Percentiles rank a stretch among this genome's conserved stretches.
Conservation (phyloP, 2,888 invertebrate species). For the Spilarctia lutea region DNA sequence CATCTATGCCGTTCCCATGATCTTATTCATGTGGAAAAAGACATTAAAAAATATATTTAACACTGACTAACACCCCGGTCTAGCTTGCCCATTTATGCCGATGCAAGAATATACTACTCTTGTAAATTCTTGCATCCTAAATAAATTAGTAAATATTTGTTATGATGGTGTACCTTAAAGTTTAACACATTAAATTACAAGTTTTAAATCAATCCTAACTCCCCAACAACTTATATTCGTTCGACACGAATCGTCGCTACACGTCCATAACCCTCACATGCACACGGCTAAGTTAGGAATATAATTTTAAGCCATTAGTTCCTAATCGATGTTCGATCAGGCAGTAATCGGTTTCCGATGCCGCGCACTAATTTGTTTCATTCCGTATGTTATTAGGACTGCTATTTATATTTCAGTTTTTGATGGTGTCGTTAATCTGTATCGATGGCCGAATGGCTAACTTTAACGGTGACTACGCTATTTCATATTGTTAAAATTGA, state of each 20-base stretch:
- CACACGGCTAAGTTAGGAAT: constrained; percentile 41
- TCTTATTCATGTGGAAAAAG: too few species aligned
- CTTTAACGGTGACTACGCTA: background rate
- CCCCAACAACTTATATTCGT: background rate
- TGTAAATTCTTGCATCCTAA: background rate
- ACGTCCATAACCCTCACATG: constrained; percentile 20
- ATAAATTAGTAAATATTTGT: background rate
- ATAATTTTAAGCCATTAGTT: constrained; percentile 59
- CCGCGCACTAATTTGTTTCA: constrained; percentile 59
- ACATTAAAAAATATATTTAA: too few species aligned
- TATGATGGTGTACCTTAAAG: background rate
- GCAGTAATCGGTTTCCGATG: constrained; percentile 64
- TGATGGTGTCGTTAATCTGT: constrained; percentile 27
- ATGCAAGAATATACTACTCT: too few species aligned
- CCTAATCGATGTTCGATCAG: constrained; percentile 53
- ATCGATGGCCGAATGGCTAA: background rate
- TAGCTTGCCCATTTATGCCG: too few species aligned
- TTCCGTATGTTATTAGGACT: constrained; percentile 42
- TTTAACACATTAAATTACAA: background rate
- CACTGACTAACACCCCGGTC: too few species aligned
- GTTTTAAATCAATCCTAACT: constrained; percentile 8
- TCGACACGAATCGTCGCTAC: constrained; percentile 4
- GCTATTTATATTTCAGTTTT: constrained; percentile 36
- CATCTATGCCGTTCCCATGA: background rate
- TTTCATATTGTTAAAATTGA: background rate